Evolutionary conservation across 2,113 vertebrate genomes (phyloP).

Genomic region (Larimichthys polyactis): DNA sequence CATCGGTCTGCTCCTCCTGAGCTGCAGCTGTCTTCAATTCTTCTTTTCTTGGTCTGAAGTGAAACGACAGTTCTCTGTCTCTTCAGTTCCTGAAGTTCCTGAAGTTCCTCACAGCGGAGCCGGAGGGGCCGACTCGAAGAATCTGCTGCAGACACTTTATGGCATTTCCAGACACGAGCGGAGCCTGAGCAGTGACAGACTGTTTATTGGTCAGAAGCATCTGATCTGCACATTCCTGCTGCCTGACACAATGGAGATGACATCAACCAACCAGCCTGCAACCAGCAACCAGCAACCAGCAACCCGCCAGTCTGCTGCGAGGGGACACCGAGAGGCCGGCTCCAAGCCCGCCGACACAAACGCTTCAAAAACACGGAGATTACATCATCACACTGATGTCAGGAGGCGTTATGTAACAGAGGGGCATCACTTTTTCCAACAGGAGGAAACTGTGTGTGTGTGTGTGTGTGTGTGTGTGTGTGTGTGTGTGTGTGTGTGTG

Average conservation of each 20-base stretch:
- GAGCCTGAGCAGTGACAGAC: conserved; percentile 42
- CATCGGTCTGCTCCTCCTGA: not conserved
- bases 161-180: conserved; percentile 65
- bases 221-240: conserved; percentile 69
- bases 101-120: not conserved
- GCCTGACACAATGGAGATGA: conserved; percentile 67
- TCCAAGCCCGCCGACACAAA: not conserved
- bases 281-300: not conserved
- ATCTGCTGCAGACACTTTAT: conserved; percentile 23
- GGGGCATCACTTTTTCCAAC: conserved; percentile 51
- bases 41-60: conserved; percentile 4
- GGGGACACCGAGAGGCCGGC: conserved; percentile 19
- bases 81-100: not conserved
- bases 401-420: conserved; percentile 30
- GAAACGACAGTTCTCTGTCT: conserved; percentile 4
- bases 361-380: not conserved
- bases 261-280: conserved; percentile 41
- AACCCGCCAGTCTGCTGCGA: not conserved
- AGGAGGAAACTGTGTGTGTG: not conserved
- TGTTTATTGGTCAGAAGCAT: conserved; percentile 62
- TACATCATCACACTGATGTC: conserved; percentile 44
- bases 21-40: conserved; percentile 33
- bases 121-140: not conserved
- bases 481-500: too few species aligned
- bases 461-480: too few species aligned